These are phyloP conservation scores for Peromyscus melanophrys DNA, from an alignment of 2,797 vertebrate genomes.

Conservation along the genomic window DNA sequence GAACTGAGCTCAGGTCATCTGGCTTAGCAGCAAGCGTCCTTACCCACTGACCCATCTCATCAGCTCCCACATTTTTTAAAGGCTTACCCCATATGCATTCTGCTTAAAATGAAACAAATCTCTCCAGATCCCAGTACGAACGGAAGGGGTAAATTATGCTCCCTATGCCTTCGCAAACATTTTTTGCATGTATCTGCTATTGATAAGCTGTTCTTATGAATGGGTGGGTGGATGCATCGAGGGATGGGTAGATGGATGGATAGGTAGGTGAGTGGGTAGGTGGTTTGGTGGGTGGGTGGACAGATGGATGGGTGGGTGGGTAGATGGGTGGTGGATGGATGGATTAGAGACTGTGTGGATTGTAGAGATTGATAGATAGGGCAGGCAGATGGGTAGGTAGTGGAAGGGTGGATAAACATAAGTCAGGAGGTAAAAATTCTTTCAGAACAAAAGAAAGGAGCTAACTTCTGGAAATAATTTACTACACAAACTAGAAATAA, in stretches of 20 bases:
- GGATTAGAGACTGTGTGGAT: neutral
- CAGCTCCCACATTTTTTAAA: neutral
- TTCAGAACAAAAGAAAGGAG: slow-evolving; percentile 64
- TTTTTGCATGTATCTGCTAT: neutral
- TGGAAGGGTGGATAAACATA: neutral
- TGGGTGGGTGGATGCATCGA: neutral
- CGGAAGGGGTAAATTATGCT: neutral
- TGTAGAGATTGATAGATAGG: neutral
- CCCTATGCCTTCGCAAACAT: neutral
- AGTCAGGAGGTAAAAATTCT: neutral
- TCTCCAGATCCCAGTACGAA: neutral
- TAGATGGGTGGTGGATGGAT: neutral
- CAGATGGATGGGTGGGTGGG: neutral
- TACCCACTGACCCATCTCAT: neutral
- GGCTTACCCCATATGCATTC: neutral
- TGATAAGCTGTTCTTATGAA: slow-evolving; percentile 43
- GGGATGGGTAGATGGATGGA: neutral
- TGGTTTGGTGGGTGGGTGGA: neutral
- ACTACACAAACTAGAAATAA: slow-evolving; percentile 59
- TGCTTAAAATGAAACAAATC: neutral
- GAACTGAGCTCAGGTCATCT: neutral
- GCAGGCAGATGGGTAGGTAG: neutral
- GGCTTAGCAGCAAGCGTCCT: neutral
- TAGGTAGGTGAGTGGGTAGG: neutral
- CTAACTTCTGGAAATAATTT: slow-evolving; percentile 70